A percentile compares a stretch with the other conserved stretches of the same genome.
Evolutionary conservation across 1,140 invertebrate species (phyloP).

Genomic region (Gryllus bimaculatus): DNA sequence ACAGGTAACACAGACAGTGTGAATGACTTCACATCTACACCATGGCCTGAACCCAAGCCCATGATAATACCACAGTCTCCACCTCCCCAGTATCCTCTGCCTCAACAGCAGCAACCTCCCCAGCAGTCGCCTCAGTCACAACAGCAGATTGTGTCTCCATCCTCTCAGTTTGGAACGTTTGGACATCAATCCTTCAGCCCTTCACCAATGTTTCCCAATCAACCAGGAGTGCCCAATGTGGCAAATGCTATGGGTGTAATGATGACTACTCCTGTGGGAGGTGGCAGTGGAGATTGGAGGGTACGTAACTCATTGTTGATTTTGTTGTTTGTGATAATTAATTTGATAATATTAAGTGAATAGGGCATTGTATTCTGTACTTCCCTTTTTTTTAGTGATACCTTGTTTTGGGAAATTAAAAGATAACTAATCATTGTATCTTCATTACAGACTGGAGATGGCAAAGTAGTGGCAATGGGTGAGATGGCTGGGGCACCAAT

Average conservation of each 20-base stretch:
- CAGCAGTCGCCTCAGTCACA: neutral
- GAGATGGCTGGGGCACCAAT: constrained; percentile 27
- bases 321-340: neutral
- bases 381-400: neutral
- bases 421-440: too few relatives aligned
- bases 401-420: neutral
- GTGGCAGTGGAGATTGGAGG: constrained; percentile 22
- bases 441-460: constrained; percentile 40
- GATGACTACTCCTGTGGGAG: neutral
- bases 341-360: too few relatives aligned
- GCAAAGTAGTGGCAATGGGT: constrained; percentile 36
- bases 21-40: constrained; percentile 58
- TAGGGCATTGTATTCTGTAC: neutral
- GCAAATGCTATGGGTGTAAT: constrained; percentile 6
- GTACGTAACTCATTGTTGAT: constrained; percentile 2
- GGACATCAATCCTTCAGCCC: constrained; percentile 26
- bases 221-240: constrained; percentile 8
- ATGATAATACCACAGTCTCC: constrained; percentile 26
- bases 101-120: neutral
- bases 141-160: neutral
- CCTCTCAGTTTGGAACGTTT: constrained; percentile 21
- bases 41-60: constrained; percentile 71
- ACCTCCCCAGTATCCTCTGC: constrained; percentile 9
- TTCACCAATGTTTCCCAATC: constrained; percentile 38
- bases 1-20: constrained; percentile 68